Evolutionary conservation across 2,113 vertebrate species (phyloP).

Genomic region (Antechinus flavipes): DNA sequence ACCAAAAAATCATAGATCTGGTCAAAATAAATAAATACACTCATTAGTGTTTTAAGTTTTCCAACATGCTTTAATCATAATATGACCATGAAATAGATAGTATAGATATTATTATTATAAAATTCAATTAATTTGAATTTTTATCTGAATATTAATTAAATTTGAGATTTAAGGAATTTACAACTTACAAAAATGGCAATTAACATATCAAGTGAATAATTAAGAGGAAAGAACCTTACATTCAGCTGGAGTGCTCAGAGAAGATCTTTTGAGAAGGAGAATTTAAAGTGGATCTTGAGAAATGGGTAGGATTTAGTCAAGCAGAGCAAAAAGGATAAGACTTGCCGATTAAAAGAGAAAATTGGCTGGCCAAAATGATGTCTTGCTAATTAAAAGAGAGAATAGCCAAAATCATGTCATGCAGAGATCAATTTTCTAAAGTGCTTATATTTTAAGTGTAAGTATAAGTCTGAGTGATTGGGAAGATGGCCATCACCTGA

Average conservation of each 20-base stretch:
- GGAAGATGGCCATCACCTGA: too few species aligned
- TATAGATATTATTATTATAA: background rate
- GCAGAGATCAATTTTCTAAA: background rate
- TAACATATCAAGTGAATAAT: background rate
- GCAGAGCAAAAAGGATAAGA: background rate
- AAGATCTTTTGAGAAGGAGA: background rate
- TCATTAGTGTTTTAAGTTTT: background rate
- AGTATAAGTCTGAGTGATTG: too few species aligned
- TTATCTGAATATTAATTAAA: background rate
- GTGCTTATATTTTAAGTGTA: background rate
- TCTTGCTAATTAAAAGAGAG: too few species aligned
- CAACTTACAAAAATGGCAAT: background rate
- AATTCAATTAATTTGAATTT: background rate
- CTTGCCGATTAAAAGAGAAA: conserved; percentile 5
- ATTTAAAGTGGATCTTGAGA: conserved; percentile 10
- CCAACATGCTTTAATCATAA: background rate
- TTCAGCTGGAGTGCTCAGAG: background rate
- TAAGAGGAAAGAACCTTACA: background rate
- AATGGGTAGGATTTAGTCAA: background rate
- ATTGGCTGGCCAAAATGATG: background rate
- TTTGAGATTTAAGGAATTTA: background rate
- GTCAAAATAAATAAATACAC: background rate
- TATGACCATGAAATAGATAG: background rate
- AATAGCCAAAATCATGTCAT: background rate
- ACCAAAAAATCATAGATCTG: background rate